Evolutionary conservation across 2,113 vertebrate species (phyloP).

Genomic region (Rhineura floridana): DNA sequence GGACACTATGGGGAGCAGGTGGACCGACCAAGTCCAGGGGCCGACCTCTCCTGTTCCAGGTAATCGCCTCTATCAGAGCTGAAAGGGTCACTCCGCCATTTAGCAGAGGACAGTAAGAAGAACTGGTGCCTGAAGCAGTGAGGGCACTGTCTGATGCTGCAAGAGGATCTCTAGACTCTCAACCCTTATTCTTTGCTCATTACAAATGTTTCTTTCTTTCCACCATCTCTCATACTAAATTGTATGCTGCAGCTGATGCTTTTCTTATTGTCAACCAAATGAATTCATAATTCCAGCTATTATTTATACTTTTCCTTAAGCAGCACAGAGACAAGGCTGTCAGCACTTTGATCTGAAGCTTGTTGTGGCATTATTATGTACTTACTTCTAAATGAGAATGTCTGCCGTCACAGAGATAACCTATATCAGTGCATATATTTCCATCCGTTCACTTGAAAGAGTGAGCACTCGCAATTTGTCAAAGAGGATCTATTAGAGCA

Average conservation of each 20-base stretch:
- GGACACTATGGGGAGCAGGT: not conserved
- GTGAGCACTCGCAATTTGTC: not conserved
- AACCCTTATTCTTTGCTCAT: not conserved
- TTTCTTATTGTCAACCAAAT: slow-evolving; percentile 8
- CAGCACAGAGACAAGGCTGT: slow-evolving; percentile 7
- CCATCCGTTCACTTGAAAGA: not conserved
- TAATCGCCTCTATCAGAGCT: not conserved
- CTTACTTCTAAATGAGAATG: slow-evolving; percentile 29
- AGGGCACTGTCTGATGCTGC: not conserved
- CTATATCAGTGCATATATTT: slow-evolving; percentile 6
- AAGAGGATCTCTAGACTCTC: not conserved
- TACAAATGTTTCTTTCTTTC: not conserved
- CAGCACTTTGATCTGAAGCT: slow-evolving; percentile 29
- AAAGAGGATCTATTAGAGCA: not conserved
- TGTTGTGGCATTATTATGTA: slow-evolving; percentile 15
- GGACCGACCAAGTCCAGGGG: not conserved
- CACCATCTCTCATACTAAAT: not conserved
- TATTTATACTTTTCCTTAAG: slow-evolving; percentile 21
- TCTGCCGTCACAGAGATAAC: not conserved
- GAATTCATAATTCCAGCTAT: slow-evolving; percentile 14
- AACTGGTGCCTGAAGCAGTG: not conserved
- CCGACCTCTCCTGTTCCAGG: no score
- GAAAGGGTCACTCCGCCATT: not conserved
- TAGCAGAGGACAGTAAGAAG: not conserved
- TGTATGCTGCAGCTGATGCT: not conserved